phyloP scores from a whole-genome alignment of 1,140 invertebrate species.

The Eriocheir sinensis region DNA sequence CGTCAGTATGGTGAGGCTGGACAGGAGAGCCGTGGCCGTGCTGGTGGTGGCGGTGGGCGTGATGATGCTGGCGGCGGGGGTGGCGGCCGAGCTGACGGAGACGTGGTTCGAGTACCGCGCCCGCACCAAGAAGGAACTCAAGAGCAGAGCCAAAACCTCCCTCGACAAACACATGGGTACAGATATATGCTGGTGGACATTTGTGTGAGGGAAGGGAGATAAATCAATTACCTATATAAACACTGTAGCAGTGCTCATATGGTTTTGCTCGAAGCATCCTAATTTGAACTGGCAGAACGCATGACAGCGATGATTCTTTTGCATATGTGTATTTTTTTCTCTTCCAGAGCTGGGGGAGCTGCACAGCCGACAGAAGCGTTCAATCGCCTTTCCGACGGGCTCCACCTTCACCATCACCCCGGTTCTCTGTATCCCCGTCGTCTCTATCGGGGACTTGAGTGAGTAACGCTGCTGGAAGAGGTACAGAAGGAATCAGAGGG shows the following conservation, averaged over 20 bases:
- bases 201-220: no score
- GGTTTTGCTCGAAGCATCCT: no score
- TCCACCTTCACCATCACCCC: conserved; percentile 78
- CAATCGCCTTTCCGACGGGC: conserved; percentile 78
- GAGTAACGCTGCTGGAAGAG: conserved; percentile 49
- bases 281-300: not conserved
- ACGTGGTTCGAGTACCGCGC: conserved; percentile 70
- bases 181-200: not conserved
- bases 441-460: conserved; percentile 71
- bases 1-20: conserved; percentile 33
- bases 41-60: conserved; percentile 19
- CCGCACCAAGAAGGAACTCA: conserved; percentile 64
- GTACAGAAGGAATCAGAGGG: not conserved
- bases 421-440: conserved; percentile 77
- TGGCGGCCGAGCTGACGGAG: conserved; percentile 62
- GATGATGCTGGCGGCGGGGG: conserved; percentile 18
- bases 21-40: not conserved
- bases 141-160: conserved; percentile 62
- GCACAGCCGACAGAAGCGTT: conserved; percentile 88
- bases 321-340: not conserved
- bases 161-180: conserved; percentile 67
- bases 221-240: no score
- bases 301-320: not conserved
- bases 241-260: no score
- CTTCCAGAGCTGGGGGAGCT: conserved; percentile 70